These are phyloP conservation scores for Tolmerus cingulatus DNA, from an alignment of 2,888 invertebrate species.

Conservation along the genomic window DNA sequence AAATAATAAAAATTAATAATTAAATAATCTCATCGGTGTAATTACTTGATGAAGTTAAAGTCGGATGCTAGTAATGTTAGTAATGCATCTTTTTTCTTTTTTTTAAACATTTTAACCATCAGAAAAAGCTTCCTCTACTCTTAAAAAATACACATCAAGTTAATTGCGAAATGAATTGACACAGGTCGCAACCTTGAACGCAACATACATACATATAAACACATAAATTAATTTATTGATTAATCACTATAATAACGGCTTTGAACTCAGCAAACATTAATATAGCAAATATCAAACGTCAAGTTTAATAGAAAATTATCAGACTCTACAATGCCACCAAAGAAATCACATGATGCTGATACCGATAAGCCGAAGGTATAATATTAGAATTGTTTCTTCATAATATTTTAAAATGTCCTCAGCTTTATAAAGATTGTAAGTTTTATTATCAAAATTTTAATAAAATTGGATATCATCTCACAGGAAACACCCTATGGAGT, in stretches of 20 bases:
- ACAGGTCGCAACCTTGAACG: too few species aligned
- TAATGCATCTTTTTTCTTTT: too few species aligned
- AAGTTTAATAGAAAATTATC: neutral
- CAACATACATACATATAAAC: too few species aligned
- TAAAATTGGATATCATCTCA: neutral
- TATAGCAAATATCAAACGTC: neutral
- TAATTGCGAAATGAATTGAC: too few species aligned
- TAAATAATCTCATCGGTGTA: too few species aligned
- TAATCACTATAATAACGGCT: neutral
- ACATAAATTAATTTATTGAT: too few species aligned
- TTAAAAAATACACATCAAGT: too few species aligned
- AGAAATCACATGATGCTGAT: neutral
- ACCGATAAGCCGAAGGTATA: neutral
- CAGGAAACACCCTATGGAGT: conserved; percentile 17
- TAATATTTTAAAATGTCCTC: neutral
- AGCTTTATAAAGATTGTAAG: neutral
- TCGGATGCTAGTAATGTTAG: too few species aligned
- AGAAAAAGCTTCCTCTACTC: too few species aligned
- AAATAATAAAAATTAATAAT: too few species aligned
- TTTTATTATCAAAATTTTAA: neutral
- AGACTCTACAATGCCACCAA: neutral
- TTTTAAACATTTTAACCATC: too few species aligned
- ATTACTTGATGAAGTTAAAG: too few species aligned
- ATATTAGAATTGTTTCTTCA: neutral
- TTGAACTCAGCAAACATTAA: neutral